These are phyloP conservation scores for Bugula neritina DNA, from an alignment of 2,888 invertebrate species.

Conservation along the genomic window DNA sequence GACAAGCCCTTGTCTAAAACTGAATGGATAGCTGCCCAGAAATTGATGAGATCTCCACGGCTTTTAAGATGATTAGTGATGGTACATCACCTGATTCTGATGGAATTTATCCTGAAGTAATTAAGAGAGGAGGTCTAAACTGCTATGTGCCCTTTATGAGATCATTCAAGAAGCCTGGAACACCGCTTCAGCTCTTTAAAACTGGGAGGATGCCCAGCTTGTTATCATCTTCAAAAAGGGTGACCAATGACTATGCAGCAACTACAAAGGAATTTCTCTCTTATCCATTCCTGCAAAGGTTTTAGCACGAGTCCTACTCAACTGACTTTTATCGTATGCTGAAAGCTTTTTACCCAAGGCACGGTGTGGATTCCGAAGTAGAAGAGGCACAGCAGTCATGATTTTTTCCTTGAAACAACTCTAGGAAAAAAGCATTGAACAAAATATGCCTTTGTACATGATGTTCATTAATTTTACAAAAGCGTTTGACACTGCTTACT, in stretches of 20 bases:
- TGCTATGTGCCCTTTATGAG: slow-evolving; percentile 3
- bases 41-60: not conserved
- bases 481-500: not conserved
- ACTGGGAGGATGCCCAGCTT: not conserved
- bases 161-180: not conserved
- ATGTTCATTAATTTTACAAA: not conserved
- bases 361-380: slow-evolving; percentile 10
- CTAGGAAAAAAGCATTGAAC: not conserved
- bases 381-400: not conserved
- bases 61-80: not conserved
- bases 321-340: not conserved
- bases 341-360: slow-evolving; percentile 7
- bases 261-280: not conserved
- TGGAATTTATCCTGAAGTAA: not conserved
- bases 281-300: not conserved
- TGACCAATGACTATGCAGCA: slow-evolving; percentile 1
- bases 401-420: not conserved
- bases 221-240: slow-evolving; percentile 15
- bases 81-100: slow-evolving; percentile 12
- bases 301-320: not conserved
- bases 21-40: not conserved
- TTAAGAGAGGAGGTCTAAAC: not conserved
- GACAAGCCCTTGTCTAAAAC: not conserved
- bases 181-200: not conserved
- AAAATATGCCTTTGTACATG: slow-evolving; percentile 8